phyloP scores from a whole-genome alignment of 2,113 vertebrate genomes.

The Cyprinodon tularosa region DNA sequence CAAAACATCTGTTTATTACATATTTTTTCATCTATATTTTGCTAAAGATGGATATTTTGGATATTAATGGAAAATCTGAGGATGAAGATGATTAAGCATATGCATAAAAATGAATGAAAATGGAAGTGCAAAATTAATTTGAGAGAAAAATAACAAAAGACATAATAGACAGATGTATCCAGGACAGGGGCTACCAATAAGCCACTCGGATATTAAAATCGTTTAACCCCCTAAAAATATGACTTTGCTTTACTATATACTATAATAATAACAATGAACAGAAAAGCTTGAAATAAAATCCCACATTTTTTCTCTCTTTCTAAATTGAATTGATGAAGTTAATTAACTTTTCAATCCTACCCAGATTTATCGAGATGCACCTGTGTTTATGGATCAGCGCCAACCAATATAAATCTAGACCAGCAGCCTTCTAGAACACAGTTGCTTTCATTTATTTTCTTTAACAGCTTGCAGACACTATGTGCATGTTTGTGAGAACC shows the following conservation, averaged over 20 bases:
- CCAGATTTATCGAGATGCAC: not conserved
- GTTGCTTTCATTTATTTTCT: not conserved
- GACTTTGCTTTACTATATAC: no score
- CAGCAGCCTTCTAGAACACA: not conserved
- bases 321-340: not conserved
- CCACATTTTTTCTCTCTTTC: not conserved
- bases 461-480: not conserved
- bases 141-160: no score
- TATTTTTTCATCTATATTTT: no score
- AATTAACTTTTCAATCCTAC: not conserved
- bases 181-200: no score
- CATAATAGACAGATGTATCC: no score
- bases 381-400: not conserved
- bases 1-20: not conserved
- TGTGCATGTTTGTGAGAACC: slow-evolving; percentile 11
- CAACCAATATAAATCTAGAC: not conserved
- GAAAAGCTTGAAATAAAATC: no score
- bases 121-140: no score
- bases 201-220: no score
- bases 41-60: no score
- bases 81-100: not conserved
- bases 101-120: not conserved
- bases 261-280: no score
- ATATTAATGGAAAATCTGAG: no score
- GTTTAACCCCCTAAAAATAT: no score